Evolutionary conservation across 2,797 vertebrate species (phyloP).

Genomic region (Argentina silus): DNA sequence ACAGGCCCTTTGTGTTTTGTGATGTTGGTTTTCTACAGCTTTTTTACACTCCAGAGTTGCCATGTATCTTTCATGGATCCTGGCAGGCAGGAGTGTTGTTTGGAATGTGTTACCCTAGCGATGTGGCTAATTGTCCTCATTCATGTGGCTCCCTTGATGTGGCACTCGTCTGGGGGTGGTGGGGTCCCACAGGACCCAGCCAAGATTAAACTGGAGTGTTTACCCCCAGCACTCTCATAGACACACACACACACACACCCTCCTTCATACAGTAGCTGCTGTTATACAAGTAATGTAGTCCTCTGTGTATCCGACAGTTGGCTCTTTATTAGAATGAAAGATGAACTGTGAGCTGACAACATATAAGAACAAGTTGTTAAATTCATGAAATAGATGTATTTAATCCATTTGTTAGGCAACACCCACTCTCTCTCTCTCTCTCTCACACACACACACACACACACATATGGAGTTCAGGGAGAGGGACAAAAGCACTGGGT

Average conservation of each 20-base stretch:
- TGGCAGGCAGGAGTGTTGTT: slow-evolving; percentile 62
- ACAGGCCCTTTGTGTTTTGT: slow-evolving; percentile 79
- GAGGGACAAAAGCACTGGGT: slow-evolving; percentile 44
- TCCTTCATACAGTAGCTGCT: slow-evolving; percentile 3
- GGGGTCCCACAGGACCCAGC: slow-evolving; percentile 53
- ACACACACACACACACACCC: slow-evolving; percentile 21
- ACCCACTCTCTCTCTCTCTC: neutral
- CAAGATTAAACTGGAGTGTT: slow-evolving; percentile 53
- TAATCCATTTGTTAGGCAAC: too few relatives aligned
- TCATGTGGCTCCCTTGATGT: slow-evolving; percentile 66
- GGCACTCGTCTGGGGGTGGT: slow-evolving; percentile 42
- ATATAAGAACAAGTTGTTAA: too few relatives aligned
- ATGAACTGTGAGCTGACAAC: too few relatives aligned
- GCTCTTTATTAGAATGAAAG: too few relatives aligned
- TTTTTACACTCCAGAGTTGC: slow-evolving; percentile 73
- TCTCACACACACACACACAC: neutral
- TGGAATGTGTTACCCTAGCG: slow-evolving; percentile 64
- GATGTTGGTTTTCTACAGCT: slow-evolving; percentile 80
- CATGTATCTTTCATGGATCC: slow-evolving; percentile 82
- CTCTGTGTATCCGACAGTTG: too few relatives aligned
- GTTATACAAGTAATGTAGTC: too few relatives aligned
- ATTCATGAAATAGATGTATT: too few relatives aligned
- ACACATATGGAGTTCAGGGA: slow-evolving; percentile 18
- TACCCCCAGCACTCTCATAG: slow-evolving; percentile 24
- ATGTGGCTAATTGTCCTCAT: slow-evolving; percentile 73